Conservation (phyloP, 2,797 vertebrate genomes). For the Acanthurus lineatus region DNA sequence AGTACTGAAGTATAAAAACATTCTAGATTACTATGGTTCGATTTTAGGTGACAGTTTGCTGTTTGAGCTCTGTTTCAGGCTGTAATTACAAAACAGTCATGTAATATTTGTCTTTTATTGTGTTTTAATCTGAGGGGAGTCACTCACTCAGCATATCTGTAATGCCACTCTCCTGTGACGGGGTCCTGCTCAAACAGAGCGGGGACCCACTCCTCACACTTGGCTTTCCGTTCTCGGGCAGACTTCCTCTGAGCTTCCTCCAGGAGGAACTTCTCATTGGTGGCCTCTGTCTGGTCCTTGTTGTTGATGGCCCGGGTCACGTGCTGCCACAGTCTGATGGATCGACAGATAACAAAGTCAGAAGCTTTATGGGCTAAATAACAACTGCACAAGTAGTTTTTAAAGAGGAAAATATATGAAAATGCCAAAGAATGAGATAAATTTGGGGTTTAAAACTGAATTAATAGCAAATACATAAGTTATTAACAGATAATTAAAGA, state of each 20-base stretch:
- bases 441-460: background rate
- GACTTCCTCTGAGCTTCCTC: conserved; percentile 96
- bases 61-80: background rate
- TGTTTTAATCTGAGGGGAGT: background rate
- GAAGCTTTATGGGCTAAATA: background rate
- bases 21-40: background rate
- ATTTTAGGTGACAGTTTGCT: background rate
- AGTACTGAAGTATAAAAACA: too few species aligned
- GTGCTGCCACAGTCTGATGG: conserved; percentile 94
- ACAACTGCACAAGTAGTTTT: background rate
- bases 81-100: background rate
- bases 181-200: conserved; percentile 94
- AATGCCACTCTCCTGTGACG: conserved; percentile 95
- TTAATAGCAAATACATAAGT: background rate
- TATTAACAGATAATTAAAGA: too few species aligned
- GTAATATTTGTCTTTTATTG: background rate
- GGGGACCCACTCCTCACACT: conserved; percentile 92
- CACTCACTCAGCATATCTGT: conserved; percentile 96
- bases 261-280: conserved; percentile 95
- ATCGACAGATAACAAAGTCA: conserved; percentile 6
- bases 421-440: background rate
- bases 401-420: background rate
- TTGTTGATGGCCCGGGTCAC: conserved; percentile 97
- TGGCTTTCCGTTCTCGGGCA: conserved; percentile 93
- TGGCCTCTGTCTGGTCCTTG: conserved; percentile 98